These are phyloP conservation scores for Oryctolagus cuniculus DNA, from an alignment of 2,113 vertebrate genomes.

Conservation along the genomic window DNA sequence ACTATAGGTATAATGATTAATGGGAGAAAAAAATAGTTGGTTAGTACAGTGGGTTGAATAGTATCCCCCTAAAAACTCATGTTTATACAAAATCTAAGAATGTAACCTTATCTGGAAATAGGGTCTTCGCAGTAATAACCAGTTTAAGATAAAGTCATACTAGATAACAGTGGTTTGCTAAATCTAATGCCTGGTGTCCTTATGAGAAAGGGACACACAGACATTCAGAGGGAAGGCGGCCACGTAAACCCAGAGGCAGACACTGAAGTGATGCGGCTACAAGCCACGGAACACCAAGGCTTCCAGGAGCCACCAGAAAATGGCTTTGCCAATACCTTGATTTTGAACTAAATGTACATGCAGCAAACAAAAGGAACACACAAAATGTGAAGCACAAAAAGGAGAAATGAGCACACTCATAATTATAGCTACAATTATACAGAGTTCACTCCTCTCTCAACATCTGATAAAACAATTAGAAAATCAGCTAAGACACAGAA, in stretches of 20 bases:
- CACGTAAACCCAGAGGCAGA: neutral
- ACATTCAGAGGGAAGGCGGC: neutral
- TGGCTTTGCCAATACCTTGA: neutral
- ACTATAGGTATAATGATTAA: neutral
- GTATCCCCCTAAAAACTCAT: neutral
- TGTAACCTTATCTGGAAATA: neutral
- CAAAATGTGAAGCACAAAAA: neutral
- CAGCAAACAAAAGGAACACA: neutral
- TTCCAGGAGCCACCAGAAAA: neutral
- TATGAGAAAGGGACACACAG: neutral
- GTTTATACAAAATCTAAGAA: neutral
- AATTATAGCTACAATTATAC: neutral
- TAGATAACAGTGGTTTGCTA: neutral
- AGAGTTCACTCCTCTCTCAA: neutral
- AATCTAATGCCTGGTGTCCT: neutral
- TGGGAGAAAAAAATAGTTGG: neutral
- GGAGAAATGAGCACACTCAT: neutral
- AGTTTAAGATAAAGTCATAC: neutral
- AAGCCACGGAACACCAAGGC: neutral
- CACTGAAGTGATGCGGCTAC: neutral
- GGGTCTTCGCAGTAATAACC: neutral
- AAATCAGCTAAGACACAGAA: neutral
- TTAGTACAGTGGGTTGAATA: neutral
- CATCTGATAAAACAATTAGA: neutral
- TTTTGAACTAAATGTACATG: neutral